These are phyloP conservation scores for Xiphophorus birchmanni DNA, from an alignment of 2,797 vertebrate genomes.

Conservation along the genomic window DNA sequence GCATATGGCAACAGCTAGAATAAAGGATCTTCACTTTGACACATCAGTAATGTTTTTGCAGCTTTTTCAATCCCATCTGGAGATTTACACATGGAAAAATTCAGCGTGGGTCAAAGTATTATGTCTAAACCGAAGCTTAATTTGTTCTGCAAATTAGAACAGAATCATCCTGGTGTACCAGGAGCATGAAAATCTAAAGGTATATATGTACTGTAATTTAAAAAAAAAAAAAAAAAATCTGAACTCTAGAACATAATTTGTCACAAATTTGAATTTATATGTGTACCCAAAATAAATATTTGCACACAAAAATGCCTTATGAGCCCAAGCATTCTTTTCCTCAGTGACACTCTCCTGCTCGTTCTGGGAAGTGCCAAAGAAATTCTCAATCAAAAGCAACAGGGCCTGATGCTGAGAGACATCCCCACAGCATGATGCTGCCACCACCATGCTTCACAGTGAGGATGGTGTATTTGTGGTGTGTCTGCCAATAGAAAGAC, in stretches of 20 bases:
- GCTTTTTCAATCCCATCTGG: background rate
- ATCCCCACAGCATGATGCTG: too few species aligned
- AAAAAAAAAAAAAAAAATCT: background rate
- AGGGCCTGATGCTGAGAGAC: too few species aligned
- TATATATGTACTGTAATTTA: background rate
- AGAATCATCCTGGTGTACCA: background rate
- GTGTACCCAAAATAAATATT: background rate
- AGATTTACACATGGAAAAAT: constrained; percentile 14
- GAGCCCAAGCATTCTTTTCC: background rate
- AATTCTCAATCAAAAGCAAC: too few species aligned
- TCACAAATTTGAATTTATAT: background rate
- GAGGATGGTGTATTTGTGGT: too few species aligned
- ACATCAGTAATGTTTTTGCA: constrained; percentile 15
- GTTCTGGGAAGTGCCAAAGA: background rate
- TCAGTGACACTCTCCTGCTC: background rate
- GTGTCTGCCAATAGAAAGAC: background rate
- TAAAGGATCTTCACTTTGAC: background rate
- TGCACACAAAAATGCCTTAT: background rate
- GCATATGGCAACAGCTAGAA: constrained; percentile 14
- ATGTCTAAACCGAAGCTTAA: background rate
- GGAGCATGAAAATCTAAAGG: background rate
- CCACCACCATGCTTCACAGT: too few species aligned
- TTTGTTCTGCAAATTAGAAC: background rate
- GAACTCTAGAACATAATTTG: background rate
- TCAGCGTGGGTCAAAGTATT: background rate